A percentile compares a stretch with the other conserved stretches of the same genome.
Evolutionary conservation across 2,113 vertebrate species (phyloP).

Genomic region (Rousettus leschenaultii): DNA sequence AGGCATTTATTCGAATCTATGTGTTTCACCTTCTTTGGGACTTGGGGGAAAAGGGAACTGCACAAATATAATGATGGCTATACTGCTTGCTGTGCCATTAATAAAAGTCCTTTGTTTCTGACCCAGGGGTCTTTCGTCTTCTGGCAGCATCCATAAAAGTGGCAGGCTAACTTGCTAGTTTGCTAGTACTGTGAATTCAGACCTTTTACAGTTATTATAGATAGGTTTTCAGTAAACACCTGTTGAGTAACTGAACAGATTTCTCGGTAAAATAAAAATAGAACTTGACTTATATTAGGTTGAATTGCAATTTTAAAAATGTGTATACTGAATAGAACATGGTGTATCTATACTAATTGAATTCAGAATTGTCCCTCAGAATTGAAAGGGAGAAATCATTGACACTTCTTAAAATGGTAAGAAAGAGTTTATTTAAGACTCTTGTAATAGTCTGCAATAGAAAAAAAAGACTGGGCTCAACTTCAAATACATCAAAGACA

Average conservation of each 20-base stretch:
- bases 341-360: not conserved
- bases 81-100: not conserved
- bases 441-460: not conserved
- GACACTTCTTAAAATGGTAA: not conserved
- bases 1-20: not conserved
- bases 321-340: not conserved
- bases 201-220: not conserved
- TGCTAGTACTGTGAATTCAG: not conserved
- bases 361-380: not conserved
- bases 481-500: not conserved
- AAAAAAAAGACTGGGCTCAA: not conserved
- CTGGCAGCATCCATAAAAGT: not conserved
- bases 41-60: not conserved
- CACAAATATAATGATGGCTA: not conserved
- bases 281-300: not conserved
- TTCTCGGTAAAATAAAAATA: not conserved
- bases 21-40: not conserved
- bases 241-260: not conserved
- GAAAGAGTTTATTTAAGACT: not conserved
- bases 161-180: not conserved
- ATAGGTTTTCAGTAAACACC: not conserved
- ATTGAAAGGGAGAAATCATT: not conserved
- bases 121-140: not conserved
- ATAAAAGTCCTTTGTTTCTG: not conserved
- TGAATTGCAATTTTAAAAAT: not conserved